These are phyloP conservation scores for Paracyclopina nana DNA, from an alignment of 1,140 invertebrate genomes.

Conservation along the genomic window DNA sequence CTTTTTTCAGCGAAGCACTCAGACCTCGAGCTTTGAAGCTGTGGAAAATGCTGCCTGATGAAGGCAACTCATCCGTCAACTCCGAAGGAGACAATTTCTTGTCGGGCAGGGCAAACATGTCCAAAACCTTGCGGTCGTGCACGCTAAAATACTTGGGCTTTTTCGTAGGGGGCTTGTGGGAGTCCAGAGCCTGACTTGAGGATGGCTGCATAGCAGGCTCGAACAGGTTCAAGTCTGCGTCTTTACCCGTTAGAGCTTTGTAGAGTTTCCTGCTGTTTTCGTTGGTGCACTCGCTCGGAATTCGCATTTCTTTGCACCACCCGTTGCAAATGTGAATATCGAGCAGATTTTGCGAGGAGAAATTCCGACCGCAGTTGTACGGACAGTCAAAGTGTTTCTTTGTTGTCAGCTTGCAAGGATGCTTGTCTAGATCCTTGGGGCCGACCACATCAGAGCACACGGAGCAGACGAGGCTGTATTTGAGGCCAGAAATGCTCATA, in stretches of 20 bases:
- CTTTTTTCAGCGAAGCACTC: slow-evolving; percentile 1
- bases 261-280: neutral
- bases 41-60: slow-evolving; percentile 8
- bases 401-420: neutral
- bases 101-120: neutral
- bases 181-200: too few species aligned
- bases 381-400: neutral
- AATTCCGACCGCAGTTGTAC: slow-evolving; percentile 2
- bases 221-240: too few species aligned
- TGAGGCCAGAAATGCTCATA: neutral
- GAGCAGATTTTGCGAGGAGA: neutral
- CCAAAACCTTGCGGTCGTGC: neutral
- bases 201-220: too few species aligned
- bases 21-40: neutral
- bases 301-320: slow-evolving; percentile 1
- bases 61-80: neutral
- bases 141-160: neutral
- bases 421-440: neutral
- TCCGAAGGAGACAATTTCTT: neutral
- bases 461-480: slow-evolving; percentile 2
- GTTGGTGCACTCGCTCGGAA: neutral
- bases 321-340: slow-evolving; percentile 9
- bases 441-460: slow-evolving; percentile 6
- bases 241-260: slow-evolving; percentile 7
- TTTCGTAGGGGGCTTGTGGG: too few species aligned